These are phyloP conservation scores for Drosophila navojoa DNA, from an alignment of 1,140 invertebrate genomes.

Conservation along the genomic window DNA sequence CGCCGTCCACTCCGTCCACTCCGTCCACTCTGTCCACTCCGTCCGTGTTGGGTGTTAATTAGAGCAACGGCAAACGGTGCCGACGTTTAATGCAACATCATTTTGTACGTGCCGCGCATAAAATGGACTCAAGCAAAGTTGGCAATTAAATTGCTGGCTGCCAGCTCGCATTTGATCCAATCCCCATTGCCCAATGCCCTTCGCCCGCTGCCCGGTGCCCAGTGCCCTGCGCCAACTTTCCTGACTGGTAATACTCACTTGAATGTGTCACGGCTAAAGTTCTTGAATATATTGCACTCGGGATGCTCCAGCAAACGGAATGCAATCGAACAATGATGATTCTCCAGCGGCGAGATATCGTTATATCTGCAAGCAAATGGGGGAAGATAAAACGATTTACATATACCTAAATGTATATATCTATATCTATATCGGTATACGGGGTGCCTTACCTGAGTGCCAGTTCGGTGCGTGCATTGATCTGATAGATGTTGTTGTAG, in stretches of 20 bases:
- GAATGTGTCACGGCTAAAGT: slow-evolving; percentile 87
- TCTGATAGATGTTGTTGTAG: slow-evolving; percentile 95
- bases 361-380: slow-evolving; percentile 86
- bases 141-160: slow-evolving; percentile 84
- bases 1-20: background rate
- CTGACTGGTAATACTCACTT: slow-evolving; percentile 82
- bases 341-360: slow-evolving; percentile 94
- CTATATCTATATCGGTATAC: background rate
- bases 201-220: background rate
- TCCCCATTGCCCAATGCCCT: background rate
- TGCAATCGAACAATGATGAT: slow-evolving; percentile 94
- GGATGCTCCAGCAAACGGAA: slow-evolving; percentile 91
- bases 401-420: background rate
- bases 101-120: slow-evolving; percentile 77
- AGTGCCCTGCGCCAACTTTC: background rate
- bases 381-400: too few species aligned
- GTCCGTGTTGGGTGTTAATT: slow-evolving; percentile 66
- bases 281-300: slow-evolving; percentile 91
- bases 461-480: slow-evolving; percentile 93
- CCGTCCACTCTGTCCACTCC: background rate
- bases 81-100: slow-evolving; percentile 77
- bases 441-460: slow-evolving; percentile 86
- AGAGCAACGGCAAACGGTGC: slow-evolving; percentile 64
- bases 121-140: slow-evolving; percentile 84
- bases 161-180: background rate